Base-by-base conservation (phyloP, 2,888 invertebrate genomes). In the Pyrgus malvae region DNA sequence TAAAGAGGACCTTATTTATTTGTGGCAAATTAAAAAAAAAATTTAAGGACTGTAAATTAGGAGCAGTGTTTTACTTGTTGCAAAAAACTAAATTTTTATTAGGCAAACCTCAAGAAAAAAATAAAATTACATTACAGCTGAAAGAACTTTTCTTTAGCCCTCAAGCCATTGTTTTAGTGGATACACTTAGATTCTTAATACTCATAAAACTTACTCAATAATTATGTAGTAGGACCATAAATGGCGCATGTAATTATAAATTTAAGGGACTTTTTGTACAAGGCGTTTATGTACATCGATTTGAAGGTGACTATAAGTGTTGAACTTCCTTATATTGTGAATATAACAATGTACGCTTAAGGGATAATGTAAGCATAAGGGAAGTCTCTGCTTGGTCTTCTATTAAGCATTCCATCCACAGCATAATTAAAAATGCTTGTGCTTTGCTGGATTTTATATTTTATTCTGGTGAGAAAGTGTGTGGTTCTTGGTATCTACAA, bases 371-470 rank as follows among this genome's bases (percentile, higher is more conserved):
- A n/a, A n/a, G n/a, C n/a, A n/a, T 35, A 41, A 25, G 33, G 41
- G 33, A 33, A 50, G 25, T 50, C n/a, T 41, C 33, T 16, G 41
- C 50, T 50, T 48, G 37, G n/a, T 41, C 31, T 51, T 23, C 51
- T 33, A 64, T 65, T 23, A 40, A 48, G 73, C 75, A 80, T 80
- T 80, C 80, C 80, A 79, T 78, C 80, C 76, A 76, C 68, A 69
- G 65, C 55, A 55, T 60, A 55, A 55, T 55, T 29, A n/a, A 25
- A 7, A 12, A 38, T 41, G 40, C 49, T 31, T 50, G 5, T 12
- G 41, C 11, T 50, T 41, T 42, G 33, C 16, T 41, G 35, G 17
- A 14, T 19, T 29, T 35, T 40, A 9, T 40, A 48, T 40, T 48
- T 31, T 21, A 23, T 42, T 29, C 16, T 48, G 12, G 17, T 27